Base-by-base conservation (phyloP, 2,888 invertebrate genomes). In the Brachypterus glaber region DNA sequence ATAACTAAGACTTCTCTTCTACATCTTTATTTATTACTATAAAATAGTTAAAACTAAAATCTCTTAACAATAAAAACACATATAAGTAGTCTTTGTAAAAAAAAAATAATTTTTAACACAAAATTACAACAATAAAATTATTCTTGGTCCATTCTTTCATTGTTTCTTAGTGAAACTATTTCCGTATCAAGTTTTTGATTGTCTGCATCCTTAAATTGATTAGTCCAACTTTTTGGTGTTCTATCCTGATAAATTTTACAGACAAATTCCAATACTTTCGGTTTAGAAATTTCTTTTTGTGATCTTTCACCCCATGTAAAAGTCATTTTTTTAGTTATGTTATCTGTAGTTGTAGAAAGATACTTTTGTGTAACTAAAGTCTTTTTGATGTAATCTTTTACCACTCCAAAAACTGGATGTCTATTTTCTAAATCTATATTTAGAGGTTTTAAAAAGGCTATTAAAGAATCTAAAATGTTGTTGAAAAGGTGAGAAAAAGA, bases 221-320 rank as follows among this genome's bases (percentile, higher is more conserved):
- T 42, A 4, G 40, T 37, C 57, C 57, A 58, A 11, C 45, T 39
- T 44, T 47, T 48, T 35, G 55, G 53, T 31, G 43, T 37, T 26
- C 43, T 43, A 31, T 51, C 43, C 35, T 50, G 49, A 36, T 50
- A 51, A 45, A 57, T 56, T 41, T 55, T 52, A 38, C 52, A 54
- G 5, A 58, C 55, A 45, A 58, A 57, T 16, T 55, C 43, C 32
- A 58, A 48, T 18, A 58, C 34, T 13, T 49, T 49, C 26, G 41
- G 46, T 44, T 57, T 58, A 7, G 52, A 54, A 36, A 58, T 53
- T 47, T 57, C 58, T 33, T 47, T 50, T 42, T 58, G 55, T 5
- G 58, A 52, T 41, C 53, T 48, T 8, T 32, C 17, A 3, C 58
- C 58, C 57, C 57, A 58, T 24, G 44, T 44, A 33, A 48, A 53